phyloP scores from a whole-genome alignment of 2,113 vertebrate species.

The Furnarius figulus region DNA sequence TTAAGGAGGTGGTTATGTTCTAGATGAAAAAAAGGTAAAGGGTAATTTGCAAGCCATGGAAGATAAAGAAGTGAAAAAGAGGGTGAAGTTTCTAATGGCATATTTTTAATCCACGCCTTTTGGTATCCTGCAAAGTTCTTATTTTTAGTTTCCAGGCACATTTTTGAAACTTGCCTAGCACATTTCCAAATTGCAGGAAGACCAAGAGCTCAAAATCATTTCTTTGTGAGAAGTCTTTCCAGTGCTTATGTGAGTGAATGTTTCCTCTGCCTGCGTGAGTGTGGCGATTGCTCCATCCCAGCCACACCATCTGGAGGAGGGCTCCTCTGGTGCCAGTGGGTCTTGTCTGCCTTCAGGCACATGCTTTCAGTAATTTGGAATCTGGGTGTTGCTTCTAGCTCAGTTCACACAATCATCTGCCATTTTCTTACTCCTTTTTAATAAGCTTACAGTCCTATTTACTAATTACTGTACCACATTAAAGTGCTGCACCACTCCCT shows the following conservation, averaged over 20 bases:
- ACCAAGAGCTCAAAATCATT: not conserved
- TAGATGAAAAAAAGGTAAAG: not conserved
- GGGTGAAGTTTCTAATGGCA: not conserved
- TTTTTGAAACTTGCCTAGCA: not conserved
- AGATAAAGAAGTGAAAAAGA: not conserved
- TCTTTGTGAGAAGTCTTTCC: not conserved
- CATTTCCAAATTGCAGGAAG: not conserved
- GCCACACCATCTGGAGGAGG: not conserved
- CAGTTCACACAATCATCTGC: not conserved
- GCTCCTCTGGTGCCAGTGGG: rapidly evolving
- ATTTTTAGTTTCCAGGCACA: not conserved
- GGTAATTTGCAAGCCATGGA: not conserved
- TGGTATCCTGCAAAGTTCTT: not conserved
- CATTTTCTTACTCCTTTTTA: not conserved
- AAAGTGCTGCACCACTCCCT: not conserved
- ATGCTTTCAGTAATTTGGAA: not conserved
- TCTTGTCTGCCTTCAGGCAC: not conserved
- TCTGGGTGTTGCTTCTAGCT: not conserved
- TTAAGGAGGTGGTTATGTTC: not conserved
- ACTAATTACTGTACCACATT: not conserved
- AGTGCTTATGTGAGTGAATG: not conserved
- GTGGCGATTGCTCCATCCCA: not conserved
- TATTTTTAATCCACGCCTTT: not conserved
- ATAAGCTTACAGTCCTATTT: not conserved
- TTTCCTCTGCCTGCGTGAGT: rapidly evolving